These are phyloP conservation scores for Agelas oroides DNA, from an alignment of 37 sponge, comb jelly and placozoan species.

Conservation along the genomic window DNA sequence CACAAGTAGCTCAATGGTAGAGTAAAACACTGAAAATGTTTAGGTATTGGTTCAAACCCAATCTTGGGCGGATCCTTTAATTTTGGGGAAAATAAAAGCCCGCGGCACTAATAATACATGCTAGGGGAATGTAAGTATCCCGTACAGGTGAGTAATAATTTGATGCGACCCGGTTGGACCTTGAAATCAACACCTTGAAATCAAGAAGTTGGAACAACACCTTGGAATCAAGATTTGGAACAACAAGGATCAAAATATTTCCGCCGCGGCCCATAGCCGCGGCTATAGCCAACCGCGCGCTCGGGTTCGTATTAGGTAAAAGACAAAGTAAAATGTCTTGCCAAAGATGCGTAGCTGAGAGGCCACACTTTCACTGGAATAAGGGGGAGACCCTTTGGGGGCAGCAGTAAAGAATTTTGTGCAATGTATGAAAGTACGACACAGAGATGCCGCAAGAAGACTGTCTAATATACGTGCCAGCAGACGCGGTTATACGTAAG, in stretches of 20 bases:
- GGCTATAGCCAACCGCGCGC: slow-evolving; percentile 10
- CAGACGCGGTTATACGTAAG: slow-evolving; percentile 90
- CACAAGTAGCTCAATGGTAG: slow-evolving; percentile 70
- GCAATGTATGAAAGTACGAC: slow-evolving; percentile 92
- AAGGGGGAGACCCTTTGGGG: slow-evolving; percentile 76
- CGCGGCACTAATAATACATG: slow-evolving; percentile 86
- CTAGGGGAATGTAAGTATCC: slow-evolving; percentile 48
- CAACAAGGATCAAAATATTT: no score
- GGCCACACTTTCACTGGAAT: slow-evolving; percentile 84
- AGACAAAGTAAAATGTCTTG: slow-evolving; percentile 41
- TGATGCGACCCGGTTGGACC: slow-evolving; percentile 32
- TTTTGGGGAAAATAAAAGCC: slow-evolving; percentile 83
- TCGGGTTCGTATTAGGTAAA: slow-evolving; percentile 62
- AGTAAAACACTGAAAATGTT: slow-evolving; percentile 79
- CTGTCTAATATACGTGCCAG: slow-evolving; percentile 90
- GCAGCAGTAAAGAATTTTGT: slow-evolving; percentile 92
- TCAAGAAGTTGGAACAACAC: no score
- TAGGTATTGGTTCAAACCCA: slow-evolving; percentile 63
- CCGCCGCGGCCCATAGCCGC: no score
- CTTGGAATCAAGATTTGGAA: no score
- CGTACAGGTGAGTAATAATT: slow-evolving; percentile 76
- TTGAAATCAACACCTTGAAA: no score
- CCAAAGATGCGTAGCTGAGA: slow-evolving; percentile 83
- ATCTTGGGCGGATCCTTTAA: slow-evolving; percentile 68
- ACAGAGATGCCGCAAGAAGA: slow-evolving; percentile 82